These are phyloP conservation scores for Cavia porcellus DNA, from an alignment of 2,113 vertebrate species.

Conservation along the genomic window DNA sequence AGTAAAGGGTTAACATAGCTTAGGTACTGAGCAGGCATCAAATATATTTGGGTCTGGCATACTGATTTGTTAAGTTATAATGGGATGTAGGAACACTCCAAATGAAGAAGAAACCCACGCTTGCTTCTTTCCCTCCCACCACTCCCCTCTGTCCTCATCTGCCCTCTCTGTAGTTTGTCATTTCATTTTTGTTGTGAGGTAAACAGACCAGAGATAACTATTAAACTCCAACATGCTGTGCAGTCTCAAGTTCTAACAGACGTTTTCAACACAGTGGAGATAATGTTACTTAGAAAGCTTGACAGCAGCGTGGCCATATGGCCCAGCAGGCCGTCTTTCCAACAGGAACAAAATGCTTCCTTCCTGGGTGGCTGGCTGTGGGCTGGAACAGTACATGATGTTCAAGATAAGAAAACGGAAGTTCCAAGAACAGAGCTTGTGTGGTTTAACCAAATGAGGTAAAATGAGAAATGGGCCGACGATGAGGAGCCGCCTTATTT, in stretches of 20 bases:
- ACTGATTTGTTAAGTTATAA: neutral
- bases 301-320: constrained; percentile 39
- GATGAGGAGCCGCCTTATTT: constrained; percentile 58
- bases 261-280: constrained; percentile 57
- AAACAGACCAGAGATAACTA: constrained; percentile 51
- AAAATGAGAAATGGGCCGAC: constrained; percentile 37
- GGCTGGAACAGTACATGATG: constrained; percentile 77
- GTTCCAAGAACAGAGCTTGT: constrained; percentile 36
- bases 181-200: constrained; percentile 49
- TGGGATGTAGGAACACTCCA: neutral
- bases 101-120: neutral
- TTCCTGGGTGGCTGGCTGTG: constrained; percentile 77
- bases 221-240: neutral
- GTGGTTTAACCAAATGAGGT: constrained; percentile 81
- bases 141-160: neutral
- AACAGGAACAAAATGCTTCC: constrained; percentile 72
- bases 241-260: constrained; percentile 43
- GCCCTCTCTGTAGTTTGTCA: constrained; percentile 37
- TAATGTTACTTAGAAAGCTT: constrained; percentile 67
- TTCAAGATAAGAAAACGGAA: constrained; percentile 79
- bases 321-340: constrained; percentile 54
- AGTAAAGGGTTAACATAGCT: constrained; percentile 10
- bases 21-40: neutral
- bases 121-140: neutral
- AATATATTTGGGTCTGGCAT: neutral